Conservation (phyloP, 2,113 vertebrate species). For the Proterorhinus semilunaris region DNA sequence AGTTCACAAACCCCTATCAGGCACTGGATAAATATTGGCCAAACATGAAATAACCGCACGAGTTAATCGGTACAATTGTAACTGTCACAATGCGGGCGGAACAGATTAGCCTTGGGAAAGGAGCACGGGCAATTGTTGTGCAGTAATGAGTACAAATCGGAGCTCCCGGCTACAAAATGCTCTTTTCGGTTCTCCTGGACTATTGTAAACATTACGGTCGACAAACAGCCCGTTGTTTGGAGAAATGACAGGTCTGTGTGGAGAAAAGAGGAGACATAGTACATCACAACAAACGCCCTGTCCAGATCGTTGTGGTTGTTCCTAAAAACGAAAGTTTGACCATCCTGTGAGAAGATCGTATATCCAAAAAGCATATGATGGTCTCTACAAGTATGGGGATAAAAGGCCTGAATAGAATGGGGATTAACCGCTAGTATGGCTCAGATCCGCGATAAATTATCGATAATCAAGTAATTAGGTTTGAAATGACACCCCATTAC, state of each 20-base stretch:
- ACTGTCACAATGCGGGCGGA: background rate
- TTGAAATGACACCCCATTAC: too few relatives aligned
- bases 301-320: too few relatives aligned
- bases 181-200: background rate
- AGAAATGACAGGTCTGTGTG: background rate
- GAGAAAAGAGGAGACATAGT: background rate
- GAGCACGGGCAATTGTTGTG: background rate
- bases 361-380: too few relatives aligned
- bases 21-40: background rate
- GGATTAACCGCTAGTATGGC: too few relatives aligned
- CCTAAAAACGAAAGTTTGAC: too few relatives aligned
- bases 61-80: constrained; percentile 1
- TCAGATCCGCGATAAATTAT: too few relatives aligned
- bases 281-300: background rate
- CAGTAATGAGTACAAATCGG: background rate
- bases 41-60: background rate
- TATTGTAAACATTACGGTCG: background rate
- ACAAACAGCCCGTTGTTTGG: background rate
- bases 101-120: background rate
- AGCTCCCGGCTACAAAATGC: background rate
- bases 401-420: too few relatives aligned
- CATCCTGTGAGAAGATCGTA: too few relatives aligned
- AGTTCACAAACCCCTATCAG: background rate
- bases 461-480: too few relatives aligned
- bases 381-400: too few relatives aligned